These are phyloP conservation scores for Thryonomys swinderianus DNA, from an alignment of 2,113 vertebrate genomes.

Conservation along the genomic window DNA sequence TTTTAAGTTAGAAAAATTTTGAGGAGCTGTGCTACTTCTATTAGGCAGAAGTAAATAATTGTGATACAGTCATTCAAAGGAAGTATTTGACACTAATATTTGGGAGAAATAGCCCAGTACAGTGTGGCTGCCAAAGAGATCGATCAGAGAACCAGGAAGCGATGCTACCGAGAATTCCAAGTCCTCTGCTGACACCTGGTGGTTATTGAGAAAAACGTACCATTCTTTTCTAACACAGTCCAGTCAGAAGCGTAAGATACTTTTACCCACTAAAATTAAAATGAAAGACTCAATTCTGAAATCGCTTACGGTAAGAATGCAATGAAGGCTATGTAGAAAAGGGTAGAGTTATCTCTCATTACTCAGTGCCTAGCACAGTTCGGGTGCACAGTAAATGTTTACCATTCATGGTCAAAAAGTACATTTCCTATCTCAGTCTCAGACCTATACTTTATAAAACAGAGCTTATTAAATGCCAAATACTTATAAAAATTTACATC, in stretches of 20 bases:
- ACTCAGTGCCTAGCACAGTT: not conserved
- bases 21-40: slow-evolving; percentile 29
- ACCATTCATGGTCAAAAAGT: not conserved
- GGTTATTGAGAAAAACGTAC: slow-evolving; percentile 57
- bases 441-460: not conserved
- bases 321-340: not conserved
- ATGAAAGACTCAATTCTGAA: not conserved
- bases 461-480: not conserved
- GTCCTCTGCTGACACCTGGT: slow-evolving; percentile 65
- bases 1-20: slow-evolving; percentile 33
- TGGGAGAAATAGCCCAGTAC: not conserved
- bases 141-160: slow-evolving; percentile 31
- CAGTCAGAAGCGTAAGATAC: not conserved
- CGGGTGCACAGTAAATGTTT: not conserved
- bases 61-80: not conserved
- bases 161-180: not conserved
- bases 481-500: not conserved
- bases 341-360: not conserved
- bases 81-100: slow-evolving; percentile 35
- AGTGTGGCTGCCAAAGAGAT: not conserved
- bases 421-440: not conserved
- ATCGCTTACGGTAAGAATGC: not conserved
- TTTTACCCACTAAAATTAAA: slow-evolving; percentile 18
- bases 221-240: not conserved
- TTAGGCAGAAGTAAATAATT: not conserved